Conservation (phyloP, 2,797 vertebrate species). For the Sparidentex hasta region DNA sequence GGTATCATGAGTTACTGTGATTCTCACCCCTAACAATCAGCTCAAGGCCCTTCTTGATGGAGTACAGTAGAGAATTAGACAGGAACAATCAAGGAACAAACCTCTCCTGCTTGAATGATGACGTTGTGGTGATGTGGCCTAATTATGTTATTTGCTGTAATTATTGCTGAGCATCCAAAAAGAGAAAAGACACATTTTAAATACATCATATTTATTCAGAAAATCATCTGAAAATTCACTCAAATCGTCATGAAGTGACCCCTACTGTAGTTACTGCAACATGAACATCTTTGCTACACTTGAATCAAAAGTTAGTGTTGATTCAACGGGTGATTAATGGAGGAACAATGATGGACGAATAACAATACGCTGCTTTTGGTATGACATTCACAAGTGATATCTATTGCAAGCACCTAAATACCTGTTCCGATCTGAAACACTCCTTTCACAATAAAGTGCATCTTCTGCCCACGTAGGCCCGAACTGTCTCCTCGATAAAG, state of each 20-base stretch:
- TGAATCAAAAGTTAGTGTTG: conserved; percentile 63
- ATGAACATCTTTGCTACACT: conserved; percentile 72
- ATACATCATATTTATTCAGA: conserved; percentile 78
- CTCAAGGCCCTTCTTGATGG: too few relatives aligned
- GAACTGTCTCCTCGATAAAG: conserved; percentile 21
- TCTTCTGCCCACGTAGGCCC: conserved; percentile 54
- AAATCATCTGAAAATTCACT: conserved; percentile 65
- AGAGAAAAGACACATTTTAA: conserved; percentile 40
- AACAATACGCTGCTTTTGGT: conserved; percentile 62
- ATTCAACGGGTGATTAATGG: conserved; percentile 58
- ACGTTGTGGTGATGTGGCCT: accelerated
- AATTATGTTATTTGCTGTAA: neutral
- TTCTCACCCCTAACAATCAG: too few relatives aligned
- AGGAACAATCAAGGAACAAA: neutral
- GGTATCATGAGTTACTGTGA: too few relatives aligned
- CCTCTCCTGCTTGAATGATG: neutral
- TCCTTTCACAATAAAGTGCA: conserved; percentile 78
- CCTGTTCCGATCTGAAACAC: conserved; percentile 53
- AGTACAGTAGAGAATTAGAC: neutral
- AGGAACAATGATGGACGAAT: conserved; percentile 57
- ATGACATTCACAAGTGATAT: conserved; percentile 74
- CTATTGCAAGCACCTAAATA: conserved; percentile 68
- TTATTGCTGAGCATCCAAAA: neutral
- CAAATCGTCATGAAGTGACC: conserved; percentile 51
- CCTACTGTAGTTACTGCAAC: conserved; percentile 53